These are phyloP conservation scores for Ceratosolen solmsi DNA, from an alignment of 1,140 invertebrate genomes.

Conservation along the genomic window DNA sequence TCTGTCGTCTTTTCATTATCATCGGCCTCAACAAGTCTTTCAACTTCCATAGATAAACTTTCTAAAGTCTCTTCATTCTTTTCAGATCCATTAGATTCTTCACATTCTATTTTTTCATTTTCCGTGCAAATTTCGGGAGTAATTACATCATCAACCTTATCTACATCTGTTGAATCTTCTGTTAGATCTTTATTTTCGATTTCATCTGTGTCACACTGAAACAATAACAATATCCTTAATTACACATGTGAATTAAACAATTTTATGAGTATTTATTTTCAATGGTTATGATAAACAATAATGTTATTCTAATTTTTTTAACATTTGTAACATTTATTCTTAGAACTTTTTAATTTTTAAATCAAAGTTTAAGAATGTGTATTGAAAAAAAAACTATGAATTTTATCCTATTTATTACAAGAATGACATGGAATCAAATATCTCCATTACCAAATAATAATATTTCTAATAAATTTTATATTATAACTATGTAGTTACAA, in stretches of 20 bases:
- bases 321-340: too few relatives aligned
- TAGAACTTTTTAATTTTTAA: too few relatives aligned
- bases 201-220: not conserved
- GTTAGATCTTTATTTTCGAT: not conserved
- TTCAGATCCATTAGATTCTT: not conserved
- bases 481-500: too few relatives aligned
- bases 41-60: constrained; percentile 40
- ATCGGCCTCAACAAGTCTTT: constrained; percentile 40
- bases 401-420: too few relatives aligned
- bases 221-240: constrained; percentile 20
- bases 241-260: not conserved
- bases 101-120: not conserved
- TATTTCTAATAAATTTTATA: too few relatives aligned
- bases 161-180: constrained; percentile 2
- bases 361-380: too few relatives aligned
- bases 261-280: too few relatives aligned
- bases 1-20: constrained; percentile 24
- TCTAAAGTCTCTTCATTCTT: constrained; percentile 39
- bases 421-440: too few relatives aligned
- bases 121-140: not conserved
- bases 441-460: too few relatives aligned
- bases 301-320: too few relatives aligned
- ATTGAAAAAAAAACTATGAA: too few relatives aligned
- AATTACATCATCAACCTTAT: not conserved
- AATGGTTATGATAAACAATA: too few relatives aligned